A percentile compares a stretch with the other conserved stretches of the same genome.
Evolutionary conservation across 2,888 invertebrate species (phyloP).

Genomic region (Ephialtes manifestator): DNA sequence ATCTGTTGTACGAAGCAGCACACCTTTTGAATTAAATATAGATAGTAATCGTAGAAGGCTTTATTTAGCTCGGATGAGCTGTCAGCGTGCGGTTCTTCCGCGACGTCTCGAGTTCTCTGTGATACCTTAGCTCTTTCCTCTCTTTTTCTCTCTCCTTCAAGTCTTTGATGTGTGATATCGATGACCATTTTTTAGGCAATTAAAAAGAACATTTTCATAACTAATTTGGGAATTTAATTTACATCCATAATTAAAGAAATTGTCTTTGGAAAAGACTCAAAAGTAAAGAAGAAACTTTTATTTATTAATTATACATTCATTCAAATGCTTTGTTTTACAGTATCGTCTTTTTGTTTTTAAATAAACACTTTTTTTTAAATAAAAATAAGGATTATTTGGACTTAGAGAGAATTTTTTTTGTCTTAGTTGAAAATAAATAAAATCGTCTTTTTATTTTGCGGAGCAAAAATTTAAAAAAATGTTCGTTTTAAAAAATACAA

Average conservation of each 20-base stretch:
- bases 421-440: too few species aligned
- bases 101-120: conserved; percentile 59
- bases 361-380: too few species aligned
- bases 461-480: too few species aligned
- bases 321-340: too few species aligned
- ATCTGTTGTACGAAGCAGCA: conserved; percentile 40
- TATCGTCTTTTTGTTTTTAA: too few species aligned
- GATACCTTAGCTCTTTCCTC: conserved; percentile 41
- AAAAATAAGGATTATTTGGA: too few species aligned
- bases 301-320: too few species aligned
- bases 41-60: conserved; percentile 78
- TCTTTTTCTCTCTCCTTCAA: background rate
- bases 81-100: conserved; percentile 72
- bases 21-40: conserved; percentile 77
- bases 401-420: too few species aligned
- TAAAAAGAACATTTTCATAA: background rate
- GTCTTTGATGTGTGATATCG: conserved; percentile 37
- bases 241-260: background rate
- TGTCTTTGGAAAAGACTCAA: too few species aligned
- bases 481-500: too few species aligned
- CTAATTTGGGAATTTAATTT: background rate
- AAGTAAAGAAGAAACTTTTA: too few species aligned
- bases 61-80: conserved; percentile 79
- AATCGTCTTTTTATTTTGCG: too few species aligned
- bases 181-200: background rate